Conservation (phyloP, 2,888 invertebrate genomes). For the Scaeva pyrastri region DNA sequence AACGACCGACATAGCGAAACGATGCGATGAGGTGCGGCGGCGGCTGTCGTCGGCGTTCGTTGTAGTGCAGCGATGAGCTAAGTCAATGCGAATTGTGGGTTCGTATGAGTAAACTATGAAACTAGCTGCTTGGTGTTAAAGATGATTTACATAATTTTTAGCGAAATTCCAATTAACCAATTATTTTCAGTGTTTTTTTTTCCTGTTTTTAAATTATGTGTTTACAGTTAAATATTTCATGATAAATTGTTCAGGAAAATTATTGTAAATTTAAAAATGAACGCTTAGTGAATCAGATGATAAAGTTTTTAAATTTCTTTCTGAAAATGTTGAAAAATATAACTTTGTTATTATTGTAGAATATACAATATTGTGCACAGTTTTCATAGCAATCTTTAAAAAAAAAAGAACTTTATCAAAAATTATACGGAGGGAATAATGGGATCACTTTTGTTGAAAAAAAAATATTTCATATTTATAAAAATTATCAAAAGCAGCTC, state of each 20-base stretch:
- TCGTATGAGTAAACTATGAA: not conserved
- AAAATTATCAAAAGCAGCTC: no score
- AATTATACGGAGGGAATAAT: no score
- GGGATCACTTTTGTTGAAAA: no score
- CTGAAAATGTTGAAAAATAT: not conserved
- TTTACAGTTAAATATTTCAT: not conserved
- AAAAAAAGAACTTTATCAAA: no score
- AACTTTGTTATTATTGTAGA: no score
- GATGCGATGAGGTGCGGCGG: not conserved
- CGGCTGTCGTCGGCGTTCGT: not conserved
- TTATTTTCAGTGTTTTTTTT: slow-evolving; percentile 22
- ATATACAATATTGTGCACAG: not conserved
- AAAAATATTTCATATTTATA: no score
- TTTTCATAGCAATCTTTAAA: no score
- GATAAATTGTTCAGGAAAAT: not conserved
- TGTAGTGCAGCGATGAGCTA: slow-evolving; percentile 8
- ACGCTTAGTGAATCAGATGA: not conserved
- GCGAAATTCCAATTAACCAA: slow-evolving; percentile 34
- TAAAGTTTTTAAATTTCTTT: not conserved
- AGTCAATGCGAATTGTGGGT: not conserved
- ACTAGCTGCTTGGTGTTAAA: not conserved
- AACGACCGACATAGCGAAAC: not conserved
- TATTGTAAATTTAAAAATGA: not conserved
- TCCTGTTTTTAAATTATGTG: not conserved
- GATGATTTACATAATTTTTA: slow-evolving; percentile 56